Percentiles rank a stretch among this genome's conserved stretches.
These are phyloP conservation scores for Babylonia areolata DNA, from an alignment of 1,140 invertebrate species.

Conservation along the genomic window DNA sequence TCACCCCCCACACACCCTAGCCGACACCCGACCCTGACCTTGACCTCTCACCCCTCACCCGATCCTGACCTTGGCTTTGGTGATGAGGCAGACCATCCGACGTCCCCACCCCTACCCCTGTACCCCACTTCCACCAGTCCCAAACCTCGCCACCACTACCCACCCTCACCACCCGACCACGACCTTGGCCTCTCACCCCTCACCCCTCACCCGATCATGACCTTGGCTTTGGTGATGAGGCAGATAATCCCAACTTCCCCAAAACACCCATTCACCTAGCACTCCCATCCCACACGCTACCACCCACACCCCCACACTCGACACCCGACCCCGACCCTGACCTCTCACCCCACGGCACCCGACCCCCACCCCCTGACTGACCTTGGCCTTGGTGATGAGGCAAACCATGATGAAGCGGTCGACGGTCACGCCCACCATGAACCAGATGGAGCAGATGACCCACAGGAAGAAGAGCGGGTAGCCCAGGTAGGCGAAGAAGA, in stretches of 20 bases:
- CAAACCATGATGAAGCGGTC: constrained; percentile 68
- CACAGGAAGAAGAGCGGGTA: constrained; percentile 61
- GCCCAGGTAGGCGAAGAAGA: constrained; percentile 63
- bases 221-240: constrained; percentile 57
- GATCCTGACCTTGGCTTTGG: too few species aligned
- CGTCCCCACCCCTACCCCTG: too few species aligned
- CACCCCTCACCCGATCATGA: too few species aligned
- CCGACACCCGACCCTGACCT: too few species aligned
- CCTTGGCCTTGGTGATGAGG: constrained; percentile 63
- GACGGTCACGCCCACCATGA: constrained; percentile 63
- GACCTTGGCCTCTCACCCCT: too few species aligned
- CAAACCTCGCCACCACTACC: too few species aligned
- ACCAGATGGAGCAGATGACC: constrained; percentile 63
- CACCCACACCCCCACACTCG: constrained; percentile 5
- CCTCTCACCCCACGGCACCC: not conserved
- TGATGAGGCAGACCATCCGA: too few species aligned
- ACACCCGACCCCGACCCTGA: not conserved
- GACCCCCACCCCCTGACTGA: constrained; percentile 28
- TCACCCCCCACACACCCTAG: too few species aligned
- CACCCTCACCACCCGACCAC: too few species aligned
- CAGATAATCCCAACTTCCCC: too few species aligned
- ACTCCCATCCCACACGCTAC: not conserved
- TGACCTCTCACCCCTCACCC: too few species aligned
- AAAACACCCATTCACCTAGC: not conserved
- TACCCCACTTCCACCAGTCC: too few species aligned